Evolutionary conservation across 1,140 invertebrate genomes (phyloP), one percentile per base, ranked within the genome.

Genomic region (Caenorhabditis remanei): DNA sequence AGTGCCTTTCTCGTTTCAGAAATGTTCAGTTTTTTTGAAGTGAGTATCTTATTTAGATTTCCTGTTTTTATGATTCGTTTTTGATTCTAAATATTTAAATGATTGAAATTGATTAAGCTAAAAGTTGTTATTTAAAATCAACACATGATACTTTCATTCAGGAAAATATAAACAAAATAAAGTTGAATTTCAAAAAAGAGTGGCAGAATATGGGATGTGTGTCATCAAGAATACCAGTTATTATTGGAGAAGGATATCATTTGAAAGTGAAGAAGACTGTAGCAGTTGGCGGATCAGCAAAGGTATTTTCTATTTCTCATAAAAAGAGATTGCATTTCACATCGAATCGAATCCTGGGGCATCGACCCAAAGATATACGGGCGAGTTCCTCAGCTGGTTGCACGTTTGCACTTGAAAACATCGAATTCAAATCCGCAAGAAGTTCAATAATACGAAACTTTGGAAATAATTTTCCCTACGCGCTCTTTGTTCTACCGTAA

Each of bases 261-360:
- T 96, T 96, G 91, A 94, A 93, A 87, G 93, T 96, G 24, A 93
- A 94, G 40, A 95, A 96, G 90, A 93, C 95, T 89, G 93, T 96
- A 50, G 96, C 95, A 83, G 95, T 96, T 93, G 96, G 96, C 96
- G 87, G 87, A 82, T 87, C 85, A 19, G 61, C 61, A 13, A 61
- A 84, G 83, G 85, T 86, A n/a, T 21, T n/a, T 8, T 9, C 11
- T 11, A 4, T n/a, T 82, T 82, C 48, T 24, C 9, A 32, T 32
- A 32, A 32, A 32, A 32, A 32, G 32, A 32, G 32, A 32, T 32
- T 32, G 32, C n/a, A n/a, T n/a, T n/a, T n/a, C n/a, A n/a, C n/a
- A n/a, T n/a, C n/a, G n/a, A n/a, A 2, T 32, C 32, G 32, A 32
- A 32, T 32, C 2, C 32, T 0, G 32, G 2, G 32, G 32, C 32